These are phyloP conservation scores for Myotis vivesi DNA, from an alignment of 2,797 vertebrate genomes.

Conservation along the genomic window DNA sequence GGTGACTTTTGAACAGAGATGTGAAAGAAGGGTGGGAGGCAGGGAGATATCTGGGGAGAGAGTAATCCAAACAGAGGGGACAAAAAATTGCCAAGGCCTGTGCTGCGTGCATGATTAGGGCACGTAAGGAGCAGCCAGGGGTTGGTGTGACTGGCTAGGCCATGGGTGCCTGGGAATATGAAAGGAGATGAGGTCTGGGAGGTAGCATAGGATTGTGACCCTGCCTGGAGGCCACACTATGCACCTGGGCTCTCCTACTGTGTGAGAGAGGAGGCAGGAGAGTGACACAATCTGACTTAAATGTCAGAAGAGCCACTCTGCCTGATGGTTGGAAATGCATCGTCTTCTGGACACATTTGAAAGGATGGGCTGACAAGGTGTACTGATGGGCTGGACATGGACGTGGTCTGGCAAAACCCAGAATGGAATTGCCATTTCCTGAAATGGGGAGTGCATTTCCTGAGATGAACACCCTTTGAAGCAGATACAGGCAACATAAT, in stretches of 20 bases:
- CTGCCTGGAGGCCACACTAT: background rate
- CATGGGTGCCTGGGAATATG: rapidly evolving
- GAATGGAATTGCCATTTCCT: background rate
- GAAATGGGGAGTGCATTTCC: background rate
- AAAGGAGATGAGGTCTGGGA: background rate
- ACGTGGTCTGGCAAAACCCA: background rate
- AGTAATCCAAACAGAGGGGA: background rate
- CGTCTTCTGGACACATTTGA: background rate
- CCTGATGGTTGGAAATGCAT: background rate
- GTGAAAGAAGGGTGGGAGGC: background rate
- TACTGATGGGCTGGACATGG: background rate
- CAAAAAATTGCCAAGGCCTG: background rate
- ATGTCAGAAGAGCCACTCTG: background rate
- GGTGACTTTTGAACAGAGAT: background rate
- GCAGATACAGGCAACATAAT: background rate
- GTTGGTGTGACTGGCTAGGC: background rate
- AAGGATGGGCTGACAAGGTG: background rate
- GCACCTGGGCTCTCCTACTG: background rate
- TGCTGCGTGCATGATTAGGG: too few relatives aligned
- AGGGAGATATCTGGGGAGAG: background rate
- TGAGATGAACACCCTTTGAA: background rate
- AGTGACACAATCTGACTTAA: background rate
- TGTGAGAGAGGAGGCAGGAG: background rate
- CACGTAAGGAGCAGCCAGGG: background rate
- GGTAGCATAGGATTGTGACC: background rate